A percentile compares a stretch with the other conserved stretches of the same genome.
These are phyloP conservation scores for Uloborus diversus DNA, from an alignment of 1,140 invertebrate genomes.

Conservation along the genomic window DNA sequence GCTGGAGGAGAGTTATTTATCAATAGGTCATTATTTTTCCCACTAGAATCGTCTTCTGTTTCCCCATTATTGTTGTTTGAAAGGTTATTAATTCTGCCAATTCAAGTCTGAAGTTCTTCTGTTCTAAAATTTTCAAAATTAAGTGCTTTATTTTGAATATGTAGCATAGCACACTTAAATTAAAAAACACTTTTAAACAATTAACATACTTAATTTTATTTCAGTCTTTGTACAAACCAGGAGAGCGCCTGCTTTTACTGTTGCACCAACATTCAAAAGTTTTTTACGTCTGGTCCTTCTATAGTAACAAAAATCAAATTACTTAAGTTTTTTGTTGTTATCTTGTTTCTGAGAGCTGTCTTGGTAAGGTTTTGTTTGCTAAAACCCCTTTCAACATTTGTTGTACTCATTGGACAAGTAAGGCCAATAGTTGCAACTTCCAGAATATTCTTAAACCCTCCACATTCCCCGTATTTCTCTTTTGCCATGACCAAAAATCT, in stretches of 20 bases:
- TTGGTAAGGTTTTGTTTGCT: too few relatives aligned
- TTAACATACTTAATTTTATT: constrained; percentile 7
- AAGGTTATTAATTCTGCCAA: neutral
- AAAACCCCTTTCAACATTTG: too few relatives aligned
- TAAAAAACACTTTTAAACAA: neutral
- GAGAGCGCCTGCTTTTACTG: neutral
- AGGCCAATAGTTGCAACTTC: too few relatives aligned
- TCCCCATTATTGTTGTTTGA: constrained; percentile 6
- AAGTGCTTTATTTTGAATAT: neutral
- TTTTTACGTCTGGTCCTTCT: too few relatives aligned
- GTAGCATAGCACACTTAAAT: neutral
- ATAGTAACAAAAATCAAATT: too few relatives aligned
- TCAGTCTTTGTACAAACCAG: neutral
- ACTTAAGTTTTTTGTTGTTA: too few relatives aligned
- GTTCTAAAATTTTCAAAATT: constrained; percentile 1
- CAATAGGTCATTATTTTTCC: neutral
- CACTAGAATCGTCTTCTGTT: neutral
- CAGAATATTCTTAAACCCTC: too few relatives aligned
- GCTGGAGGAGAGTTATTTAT: neutral
- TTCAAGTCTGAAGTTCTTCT: neutral
- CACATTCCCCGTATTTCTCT: too few relatives aligned
- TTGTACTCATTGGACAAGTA: too few relatives aligned
- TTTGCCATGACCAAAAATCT: too few relatives aligned
- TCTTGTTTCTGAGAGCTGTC: too few relatives aligned
- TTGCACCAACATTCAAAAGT: too few relatives aligned